Evolutionary conservation across 2,797 vertebrate genomes (phyloP).

Genomic region (Chrysolophus pictus): DNA sequence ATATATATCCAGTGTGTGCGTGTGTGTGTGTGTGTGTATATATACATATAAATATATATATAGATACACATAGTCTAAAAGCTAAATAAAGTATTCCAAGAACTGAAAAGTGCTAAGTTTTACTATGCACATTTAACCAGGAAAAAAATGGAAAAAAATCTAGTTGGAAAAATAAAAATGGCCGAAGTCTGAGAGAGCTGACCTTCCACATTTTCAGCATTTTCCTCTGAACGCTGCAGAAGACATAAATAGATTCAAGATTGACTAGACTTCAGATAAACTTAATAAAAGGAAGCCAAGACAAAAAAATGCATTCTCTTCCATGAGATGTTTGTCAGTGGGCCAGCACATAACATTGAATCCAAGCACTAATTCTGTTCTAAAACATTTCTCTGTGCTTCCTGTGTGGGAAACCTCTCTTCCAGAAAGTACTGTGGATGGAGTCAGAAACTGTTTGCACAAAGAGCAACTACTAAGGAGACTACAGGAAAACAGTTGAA

Average conservation of each 20-base stretch:
- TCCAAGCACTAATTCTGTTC: neutral
- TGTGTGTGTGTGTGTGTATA: too few relatives aligned
- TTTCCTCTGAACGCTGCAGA: neutral
- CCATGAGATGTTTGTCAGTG: neutral
- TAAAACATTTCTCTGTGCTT: conserved; percentile 11
- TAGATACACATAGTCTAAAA: neutral
- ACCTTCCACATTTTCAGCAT: neutral
- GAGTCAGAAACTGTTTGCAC: neutral
- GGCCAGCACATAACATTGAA: neutral
- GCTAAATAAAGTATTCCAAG: neutral
- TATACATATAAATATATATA: too few relatives aligned
- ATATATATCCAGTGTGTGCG: too few relatives aligned
- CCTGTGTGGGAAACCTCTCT: neutral
- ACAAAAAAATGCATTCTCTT: neutral
- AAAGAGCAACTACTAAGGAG: neutral
- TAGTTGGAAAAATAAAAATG: neutral
- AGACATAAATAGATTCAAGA: neutral
- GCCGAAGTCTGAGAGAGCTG: neutral
- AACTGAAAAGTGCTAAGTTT: neutral
- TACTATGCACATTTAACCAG: neutral
- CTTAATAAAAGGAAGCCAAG: neutral
- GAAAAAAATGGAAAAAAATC: neutral
- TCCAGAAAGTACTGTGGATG: neutral
- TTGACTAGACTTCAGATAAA: neutral
- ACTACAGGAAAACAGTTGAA: neutral